A percentile compares a stretch with the other conserved stretches of the same genome.
Evolutionary conservation across 1,140 invertebrate genomes (phyloP).

Genomic region (Aradophagus sp.): DNA sequence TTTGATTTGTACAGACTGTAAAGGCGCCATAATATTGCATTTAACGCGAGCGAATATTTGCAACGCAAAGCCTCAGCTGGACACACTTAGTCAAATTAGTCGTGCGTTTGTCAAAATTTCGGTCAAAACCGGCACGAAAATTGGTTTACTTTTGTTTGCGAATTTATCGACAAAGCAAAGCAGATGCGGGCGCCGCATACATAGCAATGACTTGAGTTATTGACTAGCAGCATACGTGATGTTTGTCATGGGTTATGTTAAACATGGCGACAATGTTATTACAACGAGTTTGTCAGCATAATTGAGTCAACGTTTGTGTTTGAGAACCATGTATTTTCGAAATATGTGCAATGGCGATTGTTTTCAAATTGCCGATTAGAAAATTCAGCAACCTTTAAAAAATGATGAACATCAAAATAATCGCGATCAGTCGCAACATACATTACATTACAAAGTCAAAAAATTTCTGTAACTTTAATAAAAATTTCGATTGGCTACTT

Average conservation of each 20-base stretch:
- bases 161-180: constrained; percentile 38
- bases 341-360: too few relatives aligned
- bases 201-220: constrained; percentile 42
- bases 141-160: constrained; percentile 31
- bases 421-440: too few relatives aligned
- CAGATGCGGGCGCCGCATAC: constrained; percentile 33
- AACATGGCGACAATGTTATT: constrained; percentile 37
- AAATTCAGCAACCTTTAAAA: too few relatives aligned
- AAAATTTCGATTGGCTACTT: too few relatives aligned
- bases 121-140: constrained; percentile 1
- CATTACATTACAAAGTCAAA: too few relatives aligned
- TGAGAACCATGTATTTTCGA: constrained; percentile 1
- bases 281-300: constrained; percentile 32
- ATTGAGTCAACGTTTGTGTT: constrained; percentile 20
- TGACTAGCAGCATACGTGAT: constrained; percentile 40
- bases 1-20: too few relatives aligned
- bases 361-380: too few relatives aligned
- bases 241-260: constrained; percentile 47
- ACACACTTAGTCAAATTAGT: constrained; percentile 1
- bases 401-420: too few relatives aligned
- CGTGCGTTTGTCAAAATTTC: constrained; percentile 20
- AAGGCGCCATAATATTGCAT: too few relatives aligned
- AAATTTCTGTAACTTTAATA: too few relatives aligned
- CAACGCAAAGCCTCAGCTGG: not conserved
- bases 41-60: not conserved